A percentile compares a stretch with the other conserved stretches of the same genome.
These are phyloP conservation scores for Drosophila birchii DNA, from an alignment of 2,888 invertebrate genomes.

Conservation along the genomic window DNA sequence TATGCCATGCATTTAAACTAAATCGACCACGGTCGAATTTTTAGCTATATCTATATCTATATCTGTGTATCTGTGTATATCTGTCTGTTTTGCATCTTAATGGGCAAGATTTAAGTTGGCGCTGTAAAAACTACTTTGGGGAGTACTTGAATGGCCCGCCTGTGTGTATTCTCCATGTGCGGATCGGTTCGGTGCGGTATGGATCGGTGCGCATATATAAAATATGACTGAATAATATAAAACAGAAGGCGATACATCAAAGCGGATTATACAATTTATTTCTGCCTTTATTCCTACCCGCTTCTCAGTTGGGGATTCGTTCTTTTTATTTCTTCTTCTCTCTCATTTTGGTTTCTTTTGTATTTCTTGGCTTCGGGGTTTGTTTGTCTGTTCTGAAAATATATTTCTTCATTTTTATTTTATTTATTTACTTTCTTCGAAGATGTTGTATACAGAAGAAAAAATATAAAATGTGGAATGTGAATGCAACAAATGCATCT, in stretches of 20 bases:
- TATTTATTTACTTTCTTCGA: slow-evolving; percentile 72
- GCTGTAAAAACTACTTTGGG: slow-evolving; percentile 51
- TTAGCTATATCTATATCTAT: slow-evolving; percentile 10
- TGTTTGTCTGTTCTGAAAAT: slow-evolving; percentile 52
- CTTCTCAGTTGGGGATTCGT: slow-evolving; percentile 43
- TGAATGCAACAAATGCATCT: slow-evolving; percentile 59
- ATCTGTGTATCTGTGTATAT: slow-evolving; percentile 1
- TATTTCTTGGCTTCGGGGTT: slow-evolving; percentile 25
- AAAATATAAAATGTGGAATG: slow-evolving; percentile 34
- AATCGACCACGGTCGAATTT: slow-evolving; percentile 30
- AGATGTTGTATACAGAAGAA: slow-evolving; percentile 41
- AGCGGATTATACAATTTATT: slow-evolving; percentile 79
- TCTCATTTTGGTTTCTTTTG: slow-evolving; percentile 17
- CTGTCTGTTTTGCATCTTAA: slow-evolving; percentile 43
- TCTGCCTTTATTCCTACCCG: slow-evolving; percentile 65
- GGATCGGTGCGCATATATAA: slow-evolving; percentile 58
- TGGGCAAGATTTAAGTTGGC: slow-evolving; percentile 37
- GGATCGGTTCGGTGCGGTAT: slow-evolving; percentile 14
- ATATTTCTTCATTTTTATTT: slow-evolving; percentile 77
- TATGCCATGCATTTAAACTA: slow-evolving; percentile 64
- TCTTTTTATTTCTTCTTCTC: slow-evolving; percentile 12
- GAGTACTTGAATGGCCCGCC: slow-evolving; percentile 41
- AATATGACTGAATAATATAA: slow-evolving; percentile 79
- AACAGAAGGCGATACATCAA: slow-evolving; percentile 81
- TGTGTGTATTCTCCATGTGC: slow-evolving; percentile 29